A percentile compares a stretch with the other conserved stretches of the same genome.
phyloP scores from a whole-genome alignment of 2,888 invertebrate species.

The Blastobasis adustella region DNA sequence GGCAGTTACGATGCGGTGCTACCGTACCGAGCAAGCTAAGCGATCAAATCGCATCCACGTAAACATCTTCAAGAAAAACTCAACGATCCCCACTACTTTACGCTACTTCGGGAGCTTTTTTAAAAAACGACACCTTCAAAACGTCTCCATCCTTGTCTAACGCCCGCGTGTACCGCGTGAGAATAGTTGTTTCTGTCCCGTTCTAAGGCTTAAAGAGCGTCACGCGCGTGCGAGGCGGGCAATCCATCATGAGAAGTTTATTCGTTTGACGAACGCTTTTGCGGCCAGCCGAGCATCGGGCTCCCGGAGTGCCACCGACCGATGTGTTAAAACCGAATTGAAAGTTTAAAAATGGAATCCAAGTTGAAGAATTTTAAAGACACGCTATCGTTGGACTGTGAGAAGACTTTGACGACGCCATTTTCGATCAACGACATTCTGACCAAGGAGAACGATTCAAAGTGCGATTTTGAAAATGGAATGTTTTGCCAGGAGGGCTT shows the following conservation, averaged over 20 bases:
- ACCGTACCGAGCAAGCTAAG: conserved; percentile 28
- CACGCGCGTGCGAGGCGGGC: conserved; percentile 65
- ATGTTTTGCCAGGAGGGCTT: conserved; percentile 59
- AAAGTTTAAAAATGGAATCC: conserved; percentile 53
- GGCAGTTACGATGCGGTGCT: neutral
- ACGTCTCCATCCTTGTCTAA: conserved; percentile 33
- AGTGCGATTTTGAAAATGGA: conserved; percentile 60
- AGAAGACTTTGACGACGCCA: conserved; percentile 74
- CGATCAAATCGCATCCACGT: conserved; percentile 71
- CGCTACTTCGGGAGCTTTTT: conserved; percentile 65
- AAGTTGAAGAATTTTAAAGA: conserved; percentile 57
- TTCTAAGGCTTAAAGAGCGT: conserved; percentile 59
- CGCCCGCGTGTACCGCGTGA: conserved; percentile 9
- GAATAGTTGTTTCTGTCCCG: conserved; percentile 29
- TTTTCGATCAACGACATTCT: conserved; percentile 85
- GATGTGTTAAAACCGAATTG: conserved; percentile 28
- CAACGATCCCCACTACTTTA: conserved; percentile 73
- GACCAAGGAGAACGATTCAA: conserved; percentile 70
- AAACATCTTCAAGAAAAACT: conserved; percentile 75
- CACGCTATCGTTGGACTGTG: conserved; percentile 52
- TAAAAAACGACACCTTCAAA: conserved; percentile 59
- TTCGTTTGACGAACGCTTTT: conserved; percentile 70
- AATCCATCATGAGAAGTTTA: conserved; percentile 69
- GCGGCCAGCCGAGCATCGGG: conserved; percentile 59
- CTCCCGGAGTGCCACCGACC: conserved; percentile 27